Conservation (phyloP, 2,888 invertebrate species). For the Drosophila leonis region DNA sequence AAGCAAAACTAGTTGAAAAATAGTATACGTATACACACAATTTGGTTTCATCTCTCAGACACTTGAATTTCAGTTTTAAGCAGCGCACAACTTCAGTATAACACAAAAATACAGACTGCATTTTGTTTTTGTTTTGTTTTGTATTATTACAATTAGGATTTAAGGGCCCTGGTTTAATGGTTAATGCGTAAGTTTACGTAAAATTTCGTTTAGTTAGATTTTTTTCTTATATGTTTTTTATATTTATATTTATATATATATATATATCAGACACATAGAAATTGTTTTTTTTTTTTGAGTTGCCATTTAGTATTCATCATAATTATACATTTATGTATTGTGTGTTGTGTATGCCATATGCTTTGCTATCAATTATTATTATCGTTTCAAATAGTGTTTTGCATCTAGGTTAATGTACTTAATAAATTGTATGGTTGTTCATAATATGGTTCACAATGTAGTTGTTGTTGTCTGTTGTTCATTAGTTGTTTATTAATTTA, state of each 20-base stretch:
- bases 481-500: slow-evolving; percentile 33
- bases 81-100: slow-evolving; percentile 63
- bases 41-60: slow-evolving; percentile 77
- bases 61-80: slow-evolving; percentile 74
- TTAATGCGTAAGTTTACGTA: slow-evolving; percentile 48
- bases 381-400: slow-evolving; percentile 75
- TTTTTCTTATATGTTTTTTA: slow-evolving; percentile 5
- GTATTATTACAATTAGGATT: slow-evolving; percentile 44
- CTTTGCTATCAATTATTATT: slow-evolving; percentile 70
- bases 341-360: slow-evolving; percentile 56
- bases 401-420: slow-evolving; percentile 65
- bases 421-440: slow-evolving; percentile 58
- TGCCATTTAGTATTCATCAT: slow-evolving; percentile 47
- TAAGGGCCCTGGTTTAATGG: slow-evolving; percentile 49
- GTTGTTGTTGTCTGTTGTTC: slow-evolving; percentile 40
- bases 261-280: slow-evolving; percentile 58
- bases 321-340: slow-evolving; percentile 50
- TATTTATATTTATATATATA: slow-evolving; percentile 8
- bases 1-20: slow-evolving; percentile 79
- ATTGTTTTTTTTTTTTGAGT: slow-evolving; percentile 51
- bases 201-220: slow-evolving; percentile 34
- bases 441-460: slow-evolving; percentile 56
- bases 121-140: slow-evolving; percentile 4
- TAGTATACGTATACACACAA: slow-evolving; percentile 80
- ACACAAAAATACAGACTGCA: slow-evolving; percentile 47